These are phyloP conservation scores for Cenopis cana DNA, from an alignment of 2,888 invertebrate species.

Conservation along the genomic window DNA sequence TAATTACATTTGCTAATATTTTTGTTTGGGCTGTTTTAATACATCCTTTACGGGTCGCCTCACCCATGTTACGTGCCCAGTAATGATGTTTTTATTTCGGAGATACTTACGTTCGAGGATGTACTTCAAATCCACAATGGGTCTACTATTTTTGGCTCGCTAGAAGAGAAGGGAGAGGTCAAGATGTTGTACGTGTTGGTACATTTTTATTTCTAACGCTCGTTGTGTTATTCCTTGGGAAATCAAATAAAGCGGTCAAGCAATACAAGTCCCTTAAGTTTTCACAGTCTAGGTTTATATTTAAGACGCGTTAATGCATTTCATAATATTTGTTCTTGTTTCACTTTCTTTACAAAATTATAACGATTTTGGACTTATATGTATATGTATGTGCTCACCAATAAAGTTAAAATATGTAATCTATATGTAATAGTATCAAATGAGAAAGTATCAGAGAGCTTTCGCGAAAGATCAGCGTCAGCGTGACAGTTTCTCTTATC, in stretches of 20 bases:
- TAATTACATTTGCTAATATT: conserved; percentile 77
- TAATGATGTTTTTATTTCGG: conserved; percentile 45
- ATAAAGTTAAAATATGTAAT: not conserved
- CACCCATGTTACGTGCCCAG: conserved; percentile 55
- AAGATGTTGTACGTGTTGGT: conserved; percentile 30
- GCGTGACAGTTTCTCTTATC: too few relatives aligned
- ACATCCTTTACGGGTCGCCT: conserved; percentile 71
- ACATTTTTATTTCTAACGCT: conserved; percentile 31
- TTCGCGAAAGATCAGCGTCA: too few relatives aligned
- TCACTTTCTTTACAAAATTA: too few relatives aligned
- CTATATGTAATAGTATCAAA: too few relatives aligned
- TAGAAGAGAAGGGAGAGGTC: conserved; percentile 18
- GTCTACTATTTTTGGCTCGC: conserved; percentile 16
- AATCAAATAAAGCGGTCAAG: conserved; percentile 21
- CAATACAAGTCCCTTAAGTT: not conserved
- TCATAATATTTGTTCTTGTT: not conserved
- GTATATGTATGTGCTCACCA: not conserved
- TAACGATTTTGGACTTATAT: not conserved
- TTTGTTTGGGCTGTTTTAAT: conserved; percentile 65
- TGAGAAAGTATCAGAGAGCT: too few relatives aligned
- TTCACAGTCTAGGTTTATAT: not conserved
- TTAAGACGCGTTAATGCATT: not conserved
- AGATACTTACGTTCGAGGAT: conserved; percentile 2
- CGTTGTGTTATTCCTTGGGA: conserved; percentile 22
- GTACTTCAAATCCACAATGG: conserved; percentile 29